Conservation (phyloP, 2,888 invertebrate species). For the Drosophila eohydei region DNA sequence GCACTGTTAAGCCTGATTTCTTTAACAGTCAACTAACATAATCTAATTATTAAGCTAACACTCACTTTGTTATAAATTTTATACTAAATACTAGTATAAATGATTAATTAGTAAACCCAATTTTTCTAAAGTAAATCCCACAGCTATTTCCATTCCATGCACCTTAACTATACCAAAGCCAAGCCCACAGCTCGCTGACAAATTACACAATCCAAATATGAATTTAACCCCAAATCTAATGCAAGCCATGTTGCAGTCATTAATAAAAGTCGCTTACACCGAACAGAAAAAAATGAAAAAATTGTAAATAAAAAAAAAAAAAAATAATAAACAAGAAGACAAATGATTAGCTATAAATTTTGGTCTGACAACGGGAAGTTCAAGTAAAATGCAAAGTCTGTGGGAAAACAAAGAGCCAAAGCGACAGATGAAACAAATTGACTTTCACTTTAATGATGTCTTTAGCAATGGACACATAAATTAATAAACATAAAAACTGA, state of each 20-base stretch:
- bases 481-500: conserved; percentile 53
- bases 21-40: neutral
- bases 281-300: neutral
- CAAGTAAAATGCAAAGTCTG: conserved; percentile 18
- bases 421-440: conserved; percentile 56
- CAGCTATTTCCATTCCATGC: neutral
- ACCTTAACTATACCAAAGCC: neutral
- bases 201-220: conserved; percentile 53
- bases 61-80: no score
- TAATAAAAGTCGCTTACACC: conserved; percentile 58
- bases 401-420: conserved; percentile 34
- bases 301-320: neutral
- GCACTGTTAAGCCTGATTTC: neutral
- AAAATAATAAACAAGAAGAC: conserved; percentile 42
- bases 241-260: conserved; percentile 39
- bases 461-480: conserved; percentile 67
- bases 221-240: conserved; percentile 57
- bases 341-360: conserved; percentile 67
- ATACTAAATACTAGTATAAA: no score
- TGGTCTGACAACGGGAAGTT: conserved; percentile 17
- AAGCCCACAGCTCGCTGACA: conserved; percentile 35
- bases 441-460: conserved; percentile 76
- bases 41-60: neutral
- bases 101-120: no score
- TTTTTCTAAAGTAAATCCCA: neutral